These are phyloP conservation scores for Chaetura pelagica DNA, from an alignment of 2,113 vertebrate genomes.

Conservation along the genomic window DNA sequence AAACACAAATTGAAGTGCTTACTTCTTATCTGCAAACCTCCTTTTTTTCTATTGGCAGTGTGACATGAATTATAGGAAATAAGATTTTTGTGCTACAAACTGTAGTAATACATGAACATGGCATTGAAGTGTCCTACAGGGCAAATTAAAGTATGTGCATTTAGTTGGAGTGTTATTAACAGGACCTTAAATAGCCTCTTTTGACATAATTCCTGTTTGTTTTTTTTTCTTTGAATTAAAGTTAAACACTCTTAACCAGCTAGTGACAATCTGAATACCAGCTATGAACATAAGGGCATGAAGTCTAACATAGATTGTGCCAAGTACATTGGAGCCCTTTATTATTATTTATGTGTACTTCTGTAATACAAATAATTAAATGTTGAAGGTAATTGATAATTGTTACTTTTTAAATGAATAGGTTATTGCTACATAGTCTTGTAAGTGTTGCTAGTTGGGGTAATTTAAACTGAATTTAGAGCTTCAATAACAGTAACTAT, in stretches of 20 bases:
- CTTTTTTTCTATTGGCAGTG: background rate
- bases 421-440: background rate
- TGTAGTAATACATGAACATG: background rate
- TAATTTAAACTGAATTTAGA: background rate
- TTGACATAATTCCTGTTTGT: too few species aligned
- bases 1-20: background rate
- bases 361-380: background rate
- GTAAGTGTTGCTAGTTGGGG: background rate
- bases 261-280: background rate
- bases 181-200: background rate
- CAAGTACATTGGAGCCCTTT: fast-evolving
- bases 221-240: background rate
- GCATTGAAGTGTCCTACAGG: background rate
- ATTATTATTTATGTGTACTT: too few species aligned
- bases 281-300: background rate
- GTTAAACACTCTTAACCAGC: background rate
- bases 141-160: background rate
- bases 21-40: background rate
- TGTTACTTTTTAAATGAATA: background rate
- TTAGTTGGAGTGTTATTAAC: background rate
- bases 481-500: background rate
- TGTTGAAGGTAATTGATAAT: background rate
- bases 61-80: background rate
- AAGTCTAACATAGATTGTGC: background rate
- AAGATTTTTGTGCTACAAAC: background rate